These are phyloP conservation scores for Drepana falcataria DNA, from an alignment of 2,888 invertebrate genomes.

Conservation along the genomic window DNA sequence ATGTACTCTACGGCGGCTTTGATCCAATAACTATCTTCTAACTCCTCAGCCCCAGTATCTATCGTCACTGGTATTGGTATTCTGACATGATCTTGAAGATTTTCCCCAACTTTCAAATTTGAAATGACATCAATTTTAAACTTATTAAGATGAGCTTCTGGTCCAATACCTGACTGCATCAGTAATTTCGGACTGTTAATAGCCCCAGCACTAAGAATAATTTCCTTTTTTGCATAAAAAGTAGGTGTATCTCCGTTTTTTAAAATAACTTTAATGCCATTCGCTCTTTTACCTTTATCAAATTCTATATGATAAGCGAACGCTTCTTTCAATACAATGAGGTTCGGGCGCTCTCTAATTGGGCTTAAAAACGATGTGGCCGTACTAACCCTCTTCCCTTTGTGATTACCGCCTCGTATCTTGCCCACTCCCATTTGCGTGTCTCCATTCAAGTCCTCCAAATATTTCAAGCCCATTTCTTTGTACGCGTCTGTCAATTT, in stretches of 20 bases:
- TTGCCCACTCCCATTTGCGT: slow-evolving; percentile 76
- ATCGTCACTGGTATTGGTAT: slow-evolving; percentile 60
- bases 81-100: slow-evolving; percentile 69
- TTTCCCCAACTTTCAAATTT: slow-evolving; percentile 61
- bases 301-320: slow-evolving; percentile 40
- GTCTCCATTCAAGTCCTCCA: slow-evolving; percentile 59
- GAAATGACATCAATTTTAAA: slow-evolving; percentile 42
- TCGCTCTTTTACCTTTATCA: slow-evolving; percentile 37
- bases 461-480: slow-evolving; percentile 68
- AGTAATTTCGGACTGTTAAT: slow-evolving; percentile 58
- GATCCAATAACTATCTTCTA: slow-evolving; percentile 49
- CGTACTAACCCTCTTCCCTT: slow-evolving; percentile 76
- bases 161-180: slow-evolving; percentile 64
- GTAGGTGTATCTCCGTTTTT: slow-evolving; percentile 34
- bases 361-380: slow-evolving; percentile 70
- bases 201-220: slow-evolving; percentile 59
- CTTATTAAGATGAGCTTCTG: slow-evolving; percentile 42
- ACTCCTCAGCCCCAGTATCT: slow-evolving; percentile 45
- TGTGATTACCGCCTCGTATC: slow-evolving; percentile 67
- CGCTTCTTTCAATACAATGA: slow-evolving; percentile 53
- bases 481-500: slow-evolving; percentile 57
- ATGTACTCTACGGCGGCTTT: slow-evolving; percentile 59
- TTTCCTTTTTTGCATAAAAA: slow-evolving; percentile 51
- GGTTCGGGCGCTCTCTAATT: slow-evolving; percentile 45
- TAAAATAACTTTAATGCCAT: slow-evolving; percentile 43